Evolutionary conservation across 2,113 vertebrate genomes (phyloP).

Genomic region (Pangasianodon hypophthalmus): DNA sequence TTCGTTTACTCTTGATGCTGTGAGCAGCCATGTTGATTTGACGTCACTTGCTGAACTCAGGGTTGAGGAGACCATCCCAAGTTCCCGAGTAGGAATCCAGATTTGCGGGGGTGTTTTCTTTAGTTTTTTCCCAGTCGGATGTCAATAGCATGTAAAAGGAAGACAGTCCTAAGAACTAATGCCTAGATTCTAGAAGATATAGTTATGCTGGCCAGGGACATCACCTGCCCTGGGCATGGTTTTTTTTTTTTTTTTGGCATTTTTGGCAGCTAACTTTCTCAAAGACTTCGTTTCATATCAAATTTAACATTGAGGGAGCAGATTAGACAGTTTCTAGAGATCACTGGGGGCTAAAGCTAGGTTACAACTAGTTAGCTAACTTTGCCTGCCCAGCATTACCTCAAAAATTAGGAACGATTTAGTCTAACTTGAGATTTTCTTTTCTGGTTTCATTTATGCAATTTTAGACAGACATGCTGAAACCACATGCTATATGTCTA

Average conservation of each 20-base stretch:
- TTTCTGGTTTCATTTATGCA: no score
- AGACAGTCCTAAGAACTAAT: not conserved
- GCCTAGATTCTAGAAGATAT: not conserved
- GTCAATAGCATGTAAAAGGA: not conserved
- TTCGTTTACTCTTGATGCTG: no score
- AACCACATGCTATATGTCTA: no score
- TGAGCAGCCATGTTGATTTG: no score
- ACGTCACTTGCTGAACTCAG: no score
- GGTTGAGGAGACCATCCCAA: no score
- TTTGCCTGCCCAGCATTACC: no score
- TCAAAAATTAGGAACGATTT: no score
- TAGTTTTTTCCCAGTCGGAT: not conserved
- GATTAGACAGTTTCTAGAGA: not conserved
- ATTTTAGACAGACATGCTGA: no score
- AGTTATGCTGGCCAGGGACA: not conserved
- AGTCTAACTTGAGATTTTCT: no score
- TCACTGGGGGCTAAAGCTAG: not conserved
- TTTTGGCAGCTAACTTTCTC: no score
- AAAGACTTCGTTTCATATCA: not conserved
- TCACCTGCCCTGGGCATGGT: not conserved
- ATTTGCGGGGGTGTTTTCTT: not conserved
- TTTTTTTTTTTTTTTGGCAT: not conserved
- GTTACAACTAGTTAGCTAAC: no score
- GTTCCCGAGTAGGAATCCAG: not conserved
- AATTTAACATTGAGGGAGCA: not conserved